Percentiles rank a stretch among this genome's conserved stretches.
phyloP scores from a whole-genome alignment of 2,888 invertebrate species.

The Odontocolon sp. region DNA sequence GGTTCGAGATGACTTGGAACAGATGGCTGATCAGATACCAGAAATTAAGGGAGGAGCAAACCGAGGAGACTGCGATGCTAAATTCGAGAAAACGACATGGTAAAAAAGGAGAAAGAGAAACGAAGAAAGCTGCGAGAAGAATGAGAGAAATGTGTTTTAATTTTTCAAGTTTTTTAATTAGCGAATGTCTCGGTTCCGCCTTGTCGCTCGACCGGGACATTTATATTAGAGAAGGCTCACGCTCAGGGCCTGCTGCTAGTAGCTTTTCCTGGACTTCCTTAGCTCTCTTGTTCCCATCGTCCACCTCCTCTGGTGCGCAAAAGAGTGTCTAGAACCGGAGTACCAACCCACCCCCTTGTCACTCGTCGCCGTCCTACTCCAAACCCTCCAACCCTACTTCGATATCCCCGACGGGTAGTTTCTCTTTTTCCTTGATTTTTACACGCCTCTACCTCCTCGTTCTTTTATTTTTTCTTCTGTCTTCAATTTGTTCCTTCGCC shows the following conservation, averaged over 20 bases:
- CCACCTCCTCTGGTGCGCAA: slow-evolving; percentile 38
- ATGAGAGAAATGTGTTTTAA: slow-evolving; percentile 81
- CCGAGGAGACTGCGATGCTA: slow-evolving; percentile 64
- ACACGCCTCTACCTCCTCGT: slow-evolving; percentile 33
- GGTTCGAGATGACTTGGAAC: slow-evolving; percentile 74
- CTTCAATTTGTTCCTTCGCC: slow-evolving; percentile 29
- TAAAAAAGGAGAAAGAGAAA: slow-evolving; percentile 28
- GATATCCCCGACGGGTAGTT: slow-evolving; percentile 61
- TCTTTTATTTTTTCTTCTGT: slow-evolving; percentile 44
- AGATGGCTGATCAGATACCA: slow-evolving; percentile 81
- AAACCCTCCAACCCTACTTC: slow-evolving; percentile 53
- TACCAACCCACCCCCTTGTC: slow-evolving; percentile 38
- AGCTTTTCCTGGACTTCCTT: slow-evolving; percentile 54
- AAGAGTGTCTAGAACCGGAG: slow-evolving; percentile 40
- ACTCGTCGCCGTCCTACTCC: slow-evolving; percentile 43
- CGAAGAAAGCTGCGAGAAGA: slow-evolving; percentile 48
- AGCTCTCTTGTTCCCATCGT: slow-evolving; percentile 57
- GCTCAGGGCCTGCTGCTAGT: slow-evolving; percentile 57
- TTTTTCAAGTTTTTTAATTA: slow-evolving; percentile 82
- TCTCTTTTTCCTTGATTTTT: slow-evolving; percentile 57
- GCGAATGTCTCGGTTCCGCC: slow-evolving; percentile 80
- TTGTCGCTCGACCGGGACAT: slow-evolving; percentile 76
- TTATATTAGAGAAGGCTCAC: slow-evolving; percentile 81
- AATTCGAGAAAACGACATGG: slow-evolving; percentile 61
- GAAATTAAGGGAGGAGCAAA: slow-evolving; percentile 75